A percentile compares a stretch with the other conserved stretches of the same genome.
phyloP scores from a whole-genome alignment of 64 coral and sea anemone genomes.

The Acropora yongei region DNA sequence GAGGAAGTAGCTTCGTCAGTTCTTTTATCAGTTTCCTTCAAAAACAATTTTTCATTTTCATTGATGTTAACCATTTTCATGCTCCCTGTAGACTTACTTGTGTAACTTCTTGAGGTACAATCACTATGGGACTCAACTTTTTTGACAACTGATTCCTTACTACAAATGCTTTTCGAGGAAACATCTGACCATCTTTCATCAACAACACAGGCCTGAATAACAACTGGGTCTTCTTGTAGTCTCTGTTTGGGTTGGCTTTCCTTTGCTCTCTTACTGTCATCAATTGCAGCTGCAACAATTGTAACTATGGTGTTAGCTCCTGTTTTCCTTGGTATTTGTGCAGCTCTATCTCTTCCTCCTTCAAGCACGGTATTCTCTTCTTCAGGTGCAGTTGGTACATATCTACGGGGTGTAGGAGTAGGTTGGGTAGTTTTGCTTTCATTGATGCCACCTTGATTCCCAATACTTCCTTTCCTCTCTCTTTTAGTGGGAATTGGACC shows the following conservation, averaged over 20 bases:
- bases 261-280: background rate
- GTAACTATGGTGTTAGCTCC: background rate
- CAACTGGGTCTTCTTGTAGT: background rate
- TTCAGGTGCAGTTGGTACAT: background rate
- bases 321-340: background rate
- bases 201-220: conserved; percentile 32
- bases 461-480: conserved; percentile 45
- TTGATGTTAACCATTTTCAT: background rate
- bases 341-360: background rate
- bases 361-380: background rate
- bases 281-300: conserved; percentile 39
- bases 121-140: background rate
- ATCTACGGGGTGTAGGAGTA: background rate
- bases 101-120: background rate
- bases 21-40: background rate
- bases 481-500: conserved; percentile 60
- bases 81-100: background rate
- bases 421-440: background rate
- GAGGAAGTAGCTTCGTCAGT: background rate
- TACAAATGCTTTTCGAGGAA: background rate
- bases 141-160: background rate
- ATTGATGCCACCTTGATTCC: conserved; percentile 10
- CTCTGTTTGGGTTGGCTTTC: background rate
- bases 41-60: background rate
- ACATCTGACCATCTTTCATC: background rate